A percentile compares a stretch with the other conserved stretches of the same genome.
Evolutionary conservation across 1,140 invertebrate genomes (phyloP).

Genomic region (Brachystomella parvula): DNA sequence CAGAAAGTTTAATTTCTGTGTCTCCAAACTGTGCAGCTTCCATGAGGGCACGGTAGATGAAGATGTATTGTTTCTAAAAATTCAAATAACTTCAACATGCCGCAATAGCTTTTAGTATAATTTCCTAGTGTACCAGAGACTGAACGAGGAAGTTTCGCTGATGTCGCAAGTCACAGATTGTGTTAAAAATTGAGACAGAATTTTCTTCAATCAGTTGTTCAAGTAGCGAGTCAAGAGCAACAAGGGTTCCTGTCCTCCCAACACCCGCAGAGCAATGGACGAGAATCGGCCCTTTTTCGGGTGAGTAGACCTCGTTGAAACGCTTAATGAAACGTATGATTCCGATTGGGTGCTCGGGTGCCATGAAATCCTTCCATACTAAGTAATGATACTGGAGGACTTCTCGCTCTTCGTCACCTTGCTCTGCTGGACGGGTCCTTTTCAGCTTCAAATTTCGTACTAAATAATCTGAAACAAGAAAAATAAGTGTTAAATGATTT

Average conservation of each 20-base stretch:
- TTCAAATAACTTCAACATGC: neutral
- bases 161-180: conserved; percentile 75
- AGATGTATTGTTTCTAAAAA: conserved; percentile 89
- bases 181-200: conserved; percentile 79
- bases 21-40: conserved; percentile 89
- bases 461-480: conserved; percentile 61
- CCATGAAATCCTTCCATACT: conserved; percentile 90
- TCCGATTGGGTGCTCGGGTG: conserved; percentile 82
- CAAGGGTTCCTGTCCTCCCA: conserved; percentile 81
- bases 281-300: conserved; percentile 66
- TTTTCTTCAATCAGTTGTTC: conserved; percentile 72
- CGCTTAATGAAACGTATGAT: conserved; percentile 82
- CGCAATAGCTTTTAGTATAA: neutral
- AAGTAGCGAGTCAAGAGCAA: conserved; percentile 78
- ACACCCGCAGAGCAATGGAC: conserved; percentile 90
- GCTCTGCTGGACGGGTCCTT: conserved; percentile 42
- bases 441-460: conserved; percentile 64
- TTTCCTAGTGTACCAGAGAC: conserved; percentile 55
- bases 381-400: conserved; percentile 90
- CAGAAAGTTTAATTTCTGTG: conserved; percentile 69
- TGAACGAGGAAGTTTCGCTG: conserved; percentile 90
- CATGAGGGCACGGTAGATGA: conserved; percentile 88
- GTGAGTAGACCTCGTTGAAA: conserved; percentile 76
- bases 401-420: conserved; percentile 56
- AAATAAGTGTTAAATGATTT: neutral